A percentile compares a stretch with the other conserved stretches of the same genome.
phyloP scores from a whole-genome alignment of 2,888 invertebrate genomes.

The Mythimna loreyi region DNA sequence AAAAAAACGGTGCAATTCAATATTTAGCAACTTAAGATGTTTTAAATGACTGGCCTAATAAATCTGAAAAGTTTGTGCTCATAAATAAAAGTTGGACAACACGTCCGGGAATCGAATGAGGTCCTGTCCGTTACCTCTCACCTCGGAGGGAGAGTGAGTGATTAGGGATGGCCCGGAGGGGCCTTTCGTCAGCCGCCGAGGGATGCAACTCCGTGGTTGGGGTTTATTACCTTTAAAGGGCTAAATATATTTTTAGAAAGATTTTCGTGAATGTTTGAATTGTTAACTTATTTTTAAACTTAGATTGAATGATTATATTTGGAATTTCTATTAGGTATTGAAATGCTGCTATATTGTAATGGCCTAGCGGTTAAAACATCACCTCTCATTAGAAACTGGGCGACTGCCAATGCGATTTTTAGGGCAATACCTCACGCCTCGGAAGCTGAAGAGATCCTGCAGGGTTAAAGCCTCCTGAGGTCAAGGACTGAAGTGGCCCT shows the following conservation, averaged over 20 bases:
- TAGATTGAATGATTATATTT: neutral
- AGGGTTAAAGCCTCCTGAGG: too few species aligned
- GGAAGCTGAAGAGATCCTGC: too few species aligned
- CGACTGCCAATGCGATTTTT: too few species aligned
- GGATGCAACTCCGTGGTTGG: slow-evolving; percentile 53
- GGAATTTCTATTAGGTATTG: too few species aligned
- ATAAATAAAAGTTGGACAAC: slow-evolving; percentile 64
- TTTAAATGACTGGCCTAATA: slow-evolving; percentile 54
- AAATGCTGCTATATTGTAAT: too few species aligned
- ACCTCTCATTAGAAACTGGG: too few species aligned
- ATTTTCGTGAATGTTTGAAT: slow-evolving; percentile 31
- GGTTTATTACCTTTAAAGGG: slow-evolving; percentile 61
- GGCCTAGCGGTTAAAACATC: too few species aligned
- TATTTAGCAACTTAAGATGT: too few species aligned
- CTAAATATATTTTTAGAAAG: slow-evolving; percentile 57
- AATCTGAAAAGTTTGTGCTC: slow-evolving; percentile 54
- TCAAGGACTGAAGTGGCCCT: too few species aligned
- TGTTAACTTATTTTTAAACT: slow-evolving; percentile 1
- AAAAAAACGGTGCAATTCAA: too few species aligned
- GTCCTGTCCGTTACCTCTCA: slow-evolving; percentile 65
- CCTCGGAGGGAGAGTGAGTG: slow-evolving; percentile 69
- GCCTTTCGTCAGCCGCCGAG: slow-evolving; percentile 69
- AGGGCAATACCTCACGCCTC: too few species aligned
- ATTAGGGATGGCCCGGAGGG: slow-evolving; percentile 71
- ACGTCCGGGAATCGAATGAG: slow-evolving; percentile 65